Evolutionary conservation across 1,140 invertebrate species (phyloP), one percentile per base, ranked within the genome.

Genomic region (Drosophila ohnishii): DNA sequence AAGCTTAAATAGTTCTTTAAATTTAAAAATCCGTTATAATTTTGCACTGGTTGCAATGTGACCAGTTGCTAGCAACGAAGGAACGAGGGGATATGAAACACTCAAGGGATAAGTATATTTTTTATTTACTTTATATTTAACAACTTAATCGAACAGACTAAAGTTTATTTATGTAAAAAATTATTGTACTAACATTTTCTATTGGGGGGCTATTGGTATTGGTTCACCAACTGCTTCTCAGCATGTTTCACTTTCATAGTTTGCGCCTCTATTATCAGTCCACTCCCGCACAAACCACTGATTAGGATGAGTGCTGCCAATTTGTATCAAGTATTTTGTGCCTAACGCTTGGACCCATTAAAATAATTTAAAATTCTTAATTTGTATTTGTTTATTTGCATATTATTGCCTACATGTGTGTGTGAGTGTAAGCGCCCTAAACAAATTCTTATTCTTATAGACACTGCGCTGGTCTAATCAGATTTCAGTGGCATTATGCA

Each of bases 401-500:
- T 71, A 58, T 48, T 67, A 32, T 10, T 10, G 5, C 8, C 0
- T 16, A 25, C 28, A 28, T 37, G 66, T 59, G 51, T 78, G 48
- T 63, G 51, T 66, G 58, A 82, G 63, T 70, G 63, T 61, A 32
- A 50, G 57, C 60, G 42, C 59, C 22, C 48, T 50, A 80, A 83
- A 80, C 65, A 77, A 86, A 67, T 69, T 61, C 53, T 13, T 40
- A 34, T 57, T 79, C 62, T n/a, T 60, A 50, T 73, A 71, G 67
- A 58, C 22, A 67, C 51, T 63, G 22, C 51, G 56, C 56, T 45
- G 55, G 48, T 51, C 59, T 70, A 60, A 50, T 74, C 51, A 62
- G 53, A 60, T 70, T 70, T 79, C 64, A 62, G 60, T 80, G 79
- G 5, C n/a, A 80, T 87, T 87, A 87, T 87, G 83, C 83, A 88